phyloP scores from a whole-genome alignment of 2,888 invertebrate species.

The Apoderus coryli region DNA sequence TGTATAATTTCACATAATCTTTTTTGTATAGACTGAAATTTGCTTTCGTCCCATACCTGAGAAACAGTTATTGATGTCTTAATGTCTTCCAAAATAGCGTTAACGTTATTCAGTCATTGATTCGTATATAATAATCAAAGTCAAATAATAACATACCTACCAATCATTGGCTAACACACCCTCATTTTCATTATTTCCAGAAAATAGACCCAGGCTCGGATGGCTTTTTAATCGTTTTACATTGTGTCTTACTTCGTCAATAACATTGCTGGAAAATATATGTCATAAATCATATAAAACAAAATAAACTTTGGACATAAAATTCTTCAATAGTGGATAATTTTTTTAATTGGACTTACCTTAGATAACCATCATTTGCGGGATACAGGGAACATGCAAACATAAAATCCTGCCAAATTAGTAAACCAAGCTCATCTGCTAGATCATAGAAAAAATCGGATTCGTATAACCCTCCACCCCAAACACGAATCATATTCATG shows the following conservation, averaged over 20 bases:
- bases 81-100: neutral
- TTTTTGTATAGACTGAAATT: slow-evolving; percentile 29
- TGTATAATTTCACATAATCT: slow-evolving; percentile 76
- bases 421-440: slow-evolving; percentile 77
- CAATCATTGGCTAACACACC: slow-evolving; percentile 71
- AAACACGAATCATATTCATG: slow-evolving; percentile 91
- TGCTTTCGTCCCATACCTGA: slow-evolving; percentile 34
- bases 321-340: neutral
- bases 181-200: slow-evolving; percentile 97
- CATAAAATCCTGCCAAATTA: slow-evolving; percentile 97
- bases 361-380: slow-evolving; percentile 50
- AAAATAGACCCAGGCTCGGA: slow-evolving; percentile 77
- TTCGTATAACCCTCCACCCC: slow-evolving; percentile 98
- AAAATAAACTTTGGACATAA: slow-evolving; percentile 1
- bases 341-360: slow-evolving; percentile 28
- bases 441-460: slow-evolving; percentile 75
- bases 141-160: slow-evolving; percentile 32
- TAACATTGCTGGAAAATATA: slow-evolving; percentile 45
- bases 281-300: no score
- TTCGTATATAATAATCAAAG: neutral
- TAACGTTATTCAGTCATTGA: neutral
- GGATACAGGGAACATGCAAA: slow-evolving; percentile 96
- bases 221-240: slow-evolving; percentile 71
- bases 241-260: slow-evolving; percentile 65
- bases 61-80: slow-evolving; percentile 1